Evolutionary conservation across 1,140 invertebrate species (phyloP), one percentile per base, ranked within the genome.

Genomic region (Hycleus cichorii): DNA sequence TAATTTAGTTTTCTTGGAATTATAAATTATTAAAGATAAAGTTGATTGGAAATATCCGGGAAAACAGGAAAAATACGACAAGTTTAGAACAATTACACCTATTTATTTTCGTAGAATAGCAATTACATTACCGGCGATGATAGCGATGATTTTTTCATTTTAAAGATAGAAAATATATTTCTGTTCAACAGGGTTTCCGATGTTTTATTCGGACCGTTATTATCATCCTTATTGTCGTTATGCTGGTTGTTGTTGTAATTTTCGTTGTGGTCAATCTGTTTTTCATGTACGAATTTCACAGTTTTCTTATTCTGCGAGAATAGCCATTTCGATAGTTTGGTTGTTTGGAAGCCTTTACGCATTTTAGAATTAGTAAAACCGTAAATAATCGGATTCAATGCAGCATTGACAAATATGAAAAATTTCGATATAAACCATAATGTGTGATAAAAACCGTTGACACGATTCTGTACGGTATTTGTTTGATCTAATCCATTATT

Each of bases 301-400:
- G 7, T 32, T 42, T 6, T 42, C 40, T 38, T 55, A 38, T 55
- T 44, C n/a, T 27, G 27, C 6, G 52, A 38, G 39, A 55, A 55
- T n/a, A 55, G 18, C 52, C 52, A 55, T 40, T 55, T 55, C 4
- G 52, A 38, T 7, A 55, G 18, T 39, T 47, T 55, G 2, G 52
- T 55, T 18, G 52, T 47, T 40, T 39, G 47, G 11, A 55, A 55
- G 24, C 44, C 52, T 10, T 46, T 38, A 46, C 39, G 44, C 8
- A 55, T 46, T 18, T 47, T 55, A 2, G 45, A 42, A 47, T 55
- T 55, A 1, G 52, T 55, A 11, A 47, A 3, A 24, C 44, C 39
- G 27, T 55, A 55, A 27, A 55, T 55, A 3, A 55, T n/a, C 10
- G 52, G 52, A 47, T 55, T 55, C 12, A 55, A 24, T 7, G 44